Evolutionary conservation across 2,797 vertebrate species (phyloP), one percentile per base, ranked within the genome.

Genomic region (Acipenser ruthenus): DNA sequence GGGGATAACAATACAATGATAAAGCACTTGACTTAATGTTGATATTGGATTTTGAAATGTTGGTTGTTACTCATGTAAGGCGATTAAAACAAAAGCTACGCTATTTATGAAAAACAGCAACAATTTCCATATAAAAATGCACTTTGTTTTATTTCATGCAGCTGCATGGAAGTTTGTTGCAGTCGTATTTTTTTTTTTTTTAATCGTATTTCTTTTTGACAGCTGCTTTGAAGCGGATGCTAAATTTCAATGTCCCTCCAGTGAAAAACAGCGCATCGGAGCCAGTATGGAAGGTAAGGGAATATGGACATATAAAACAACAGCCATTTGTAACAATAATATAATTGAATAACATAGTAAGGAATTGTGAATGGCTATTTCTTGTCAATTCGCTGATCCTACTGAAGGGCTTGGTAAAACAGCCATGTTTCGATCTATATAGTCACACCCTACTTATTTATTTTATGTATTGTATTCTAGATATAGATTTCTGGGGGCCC

Each of bases 281-380:
- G 78, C 95, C 95, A 66, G 95, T 99, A 74, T 98, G 96, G 96
- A 99, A 99, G 94, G 96, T 99, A 90, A 81, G 82, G 77, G 60
- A 67, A 65, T 52, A 37, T 37, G 37, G 37, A 5, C 37, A 37
- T 37, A 37, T 37, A 37, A 4, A 6, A 37, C 0, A 37, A 37
- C 37, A 4, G 37, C 37, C 37, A 37, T 37, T 37, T 37, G 3
- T 37, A 37, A 37, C 37, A 37, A 6, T 37, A 37, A 37, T 37
- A 6, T 37, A 4, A 37, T 37, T 37, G 37, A 37, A 37, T 4
- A 37, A 37, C 37, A 37, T 37, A 4, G 5, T 37, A 37, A 37
- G 37, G 37, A 37, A 37, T 37, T 37, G 37, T 37, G 37, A 37
- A 37, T 37, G 37, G 37, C 37, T 37, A 37, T 37, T 4, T 37